Base-by-base conservation (phyloP, 2,797 vertebrate genomes). In the Chromis chromis region DNA sequence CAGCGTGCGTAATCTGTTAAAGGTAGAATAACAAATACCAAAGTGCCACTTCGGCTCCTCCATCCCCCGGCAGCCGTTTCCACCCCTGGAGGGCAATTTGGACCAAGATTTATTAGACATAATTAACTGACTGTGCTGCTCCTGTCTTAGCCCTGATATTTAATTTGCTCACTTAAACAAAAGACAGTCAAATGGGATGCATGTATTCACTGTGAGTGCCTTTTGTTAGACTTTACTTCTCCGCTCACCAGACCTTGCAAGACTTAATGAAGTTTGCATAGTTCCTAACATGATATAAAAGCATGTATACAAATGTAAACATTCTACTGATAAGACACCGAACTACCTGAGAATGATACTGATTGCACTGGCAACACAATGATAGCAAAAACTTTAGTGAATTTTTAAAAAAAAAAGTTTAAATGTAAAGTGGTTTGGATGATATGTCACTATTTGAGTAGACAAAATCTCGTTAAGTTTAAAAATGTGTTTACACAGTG, bases 91-190 rank as follows among this genome's bases (percentile, higher is more conserved):
- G 93, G 94, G 93, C 93, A 91, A 92, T 92, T 92, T 93, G 90
- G 88, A 93, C 90, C 90, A 92, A 94, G 94, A 94, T 95, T 94
- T 94, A 95, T 95, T 94, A 94, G 91, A 94, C 92, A 94, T 95
- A 95, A 95, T 95, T 95, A 95, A 95, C 89, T 93, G 91, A 92
- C 89, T 93, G 88, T 82, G 81, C 86, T 83, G 83, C 92, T 94
- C 88, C 87, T 94, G 90, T 92, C 92, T 85, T 86, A 81, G 89
- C 83, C 82, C 74, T 84, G 79, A 93, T 94, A 93, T 94, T 87
- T 92, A 93, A 95, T 94, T 94, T 93, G 87, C 86, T 91, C 88
- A 92, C 88, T 93, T 92, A 89, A 89, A 93, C 92, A 94, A 94
- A 94, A 91, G 88, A 90, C 76, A 87, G 85, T 92, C 80, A 86